phyloP scores from a whole-genome alignment of 2,888 invertebrate genomes.

The Abrostola tripartita region DNA sequence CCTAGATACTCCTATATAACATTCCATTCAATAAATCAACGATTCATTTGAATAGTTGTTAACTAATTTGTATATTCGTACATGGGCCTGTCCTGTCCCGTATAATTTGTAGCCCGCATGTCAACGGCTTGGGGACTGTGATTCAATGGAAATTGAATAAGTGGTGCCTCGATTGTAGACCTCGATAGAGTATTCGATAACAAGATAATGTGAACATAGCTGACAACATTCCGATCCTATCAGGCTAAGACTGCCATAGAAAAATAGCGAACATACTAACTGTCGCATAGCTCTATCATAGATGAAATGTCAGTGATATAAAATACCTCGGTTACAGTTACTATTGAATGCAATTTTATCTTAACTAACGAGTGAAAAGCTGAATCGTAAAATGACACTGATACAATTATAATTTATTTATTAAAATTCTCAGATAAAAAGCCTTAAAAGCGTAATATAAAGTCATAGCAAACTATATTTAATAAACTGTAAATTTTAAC shows the following conservation, averaged over 20 bases:
- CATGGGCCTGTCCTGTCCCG: slow-evolving; percentile 59
- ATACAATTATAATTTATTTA: no score
- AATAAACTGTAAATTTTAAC: slow-evolving; percentile 32
- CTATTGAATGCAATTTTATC: slow-evolving; percentile 19
- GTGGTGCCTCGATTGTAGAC: slow-evolving; percentile 54
- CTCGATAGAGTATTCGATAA: slow-evolving; percentile 50
- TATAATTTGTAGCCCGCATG: slow-evolving; percentile 68
- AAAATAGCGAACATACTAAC: slow-evolving; percentile 42
- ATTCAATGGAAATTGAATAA: slow-evolving; percentile 61
- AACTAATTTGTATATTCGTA: slow-evolving; percentile 73
- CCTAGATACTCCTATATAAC: slow-evolving; percentile 22
- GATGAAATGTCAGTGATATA: slow-evolving; percentile 20
- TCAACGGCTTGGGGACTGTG: slow-evolving; percentile 52
- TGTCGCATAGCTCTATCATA: slow-evolving; percentile 23
- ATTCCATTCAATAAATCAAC: slow-evolving; percentile 64
- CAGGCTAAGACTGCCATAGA: slow-evolving; percentile 24
- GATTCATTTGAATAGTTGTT: slow-evolving; percentile 62
- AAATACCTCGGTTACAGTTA: slow-evolving; percentile 10
- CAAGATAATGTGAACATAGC: slow-evolving; percentile 46
- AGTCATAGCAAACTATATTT: slow-evolving; percentile 22
- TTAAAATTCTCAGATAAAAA: slow-evolving; percentile 1
- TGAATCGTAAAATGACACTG: no score
- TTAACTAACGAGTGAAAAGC: slow-evolving; percentile 3
- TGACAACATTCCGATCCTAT: slow-evolving; percentile 52
- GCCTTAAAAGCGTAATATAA: slow-evolving; percentile 31